Percentiles rank a stretch among this genome's conserved stretches.
These are phyloP conservation scores for Eupeodes latifasciatus DNA, from an alignment of 2,888 invertebrate genomes.

Conservation along the genomic window DNA sequence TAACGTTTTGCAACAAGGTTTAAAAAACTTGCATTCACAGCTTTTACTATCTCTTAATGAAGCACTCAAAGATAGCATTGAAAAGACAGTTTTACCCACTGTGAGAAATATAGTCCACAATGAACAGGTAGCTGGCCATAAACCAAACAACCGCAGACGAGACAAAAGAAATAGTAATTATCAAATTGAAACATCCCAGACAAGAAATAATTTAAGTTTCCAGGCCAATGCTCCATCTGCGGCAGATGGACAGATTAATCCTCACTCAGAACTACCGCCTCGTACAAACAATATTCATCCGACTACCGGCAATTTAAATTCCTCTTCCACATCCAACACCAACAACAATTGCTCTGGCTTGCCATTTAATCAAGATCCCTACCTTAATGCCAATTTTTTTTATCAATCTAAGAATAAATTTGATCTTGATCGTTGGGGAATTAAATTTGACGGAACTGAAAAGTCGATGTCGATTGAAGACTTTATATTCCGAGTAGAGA, in stretches of 20 bases:
- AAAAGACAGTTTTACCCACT: conserved; percentile 1
- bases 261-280: background rate
- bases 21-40: conserved; percentile 3
- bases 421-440: background rate
- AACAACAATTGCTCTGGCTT: conserved; percentile 1
- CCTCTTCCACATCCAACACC: conserved; percentile 1
- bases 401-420: background rate
- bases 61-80: conserved; percentile 2
- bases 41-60: background rate
- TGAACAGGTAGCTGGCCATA: background rate
- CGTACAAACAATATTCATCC: background rate
- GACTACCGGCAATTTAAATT: background rate
- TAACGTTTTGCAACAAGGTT: background rate
- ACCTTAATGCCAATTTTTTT: background rate
- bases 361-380: conserved; percentile 4
- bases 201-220: background rate
- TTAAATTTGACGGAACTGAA: conserved; percentile 13
- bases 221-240: background rate
- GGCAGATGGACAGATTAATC: background rate
- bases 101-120: background rate
- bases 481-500: conserved; percentile 30
- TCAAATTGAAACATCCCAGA: background rate
- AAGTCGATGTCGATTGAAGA: conserved; percentile 28
- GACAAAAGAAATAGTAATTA: background rate
- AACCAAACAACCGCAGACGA: conserved; percentile 1